Percentiles rank a stretch among this genome's conserved stretches.
phyloP scores from a whole-genome alignment of 2,113 vertebrate genomes.

The Apteryx owenii region DNA sequence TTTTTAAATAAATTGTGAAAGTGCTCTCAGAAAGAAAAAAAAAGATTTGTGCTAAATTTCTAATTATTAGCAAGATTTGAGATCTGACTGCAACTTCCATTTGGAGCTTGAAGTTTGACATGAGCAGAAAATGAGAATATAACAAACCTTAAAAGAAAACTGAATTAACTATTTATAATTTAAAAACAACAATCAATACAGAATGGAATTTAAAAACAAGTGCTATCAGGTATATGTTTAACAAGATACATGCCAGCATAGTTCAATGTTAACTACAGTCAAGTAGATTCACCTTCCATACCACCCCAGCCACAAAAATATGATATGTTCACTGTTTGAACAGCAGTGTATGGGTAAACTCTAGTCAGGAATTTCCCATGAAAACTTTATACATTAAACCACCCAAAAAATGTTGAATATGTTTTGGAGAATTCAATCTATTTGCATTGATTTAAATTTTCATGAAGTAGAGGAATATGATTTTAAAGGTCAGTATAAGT shows the following conservation, averaged over 20 bases:
- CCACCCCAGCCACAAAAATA: neutral
- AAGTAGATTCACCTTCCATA: neutral
- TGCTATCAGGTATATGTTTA: neutral
- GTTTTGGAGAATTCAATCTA: neutral
- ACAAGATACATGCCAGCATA: neutral
- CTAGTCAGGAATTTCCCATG: neutral
- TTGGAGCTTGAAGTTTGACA: neutral
- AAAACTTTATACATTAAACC: neutral
- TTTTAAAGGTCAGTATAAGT: neutral
- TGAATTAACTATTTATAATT: neutral
- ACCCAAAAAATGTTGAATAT: neutral
- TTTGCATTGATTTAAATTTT: neutral
- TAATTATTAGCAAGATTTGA: neutral
- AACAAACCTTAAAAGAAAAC: neutral
- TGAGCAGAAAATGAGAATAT: neutral
- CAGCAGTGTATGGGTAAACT: neutral
- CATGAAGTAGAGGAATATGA: neutral
- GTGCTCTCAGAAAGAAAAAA: neutral
- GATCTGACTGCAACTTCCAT: neutral
- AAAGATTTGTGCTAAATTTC: neutral
- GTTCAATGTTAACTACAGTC: neutral
- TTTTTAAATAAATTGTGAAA: too few species aligned
- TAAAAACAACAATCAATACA: neutral
- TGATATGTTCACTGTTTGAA: neutral
- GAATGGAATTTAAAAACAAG: neutral